phyloP scores from a whole-genome alignment of 2,797 vertebrate species.

The Gymnopithys bicolor region DNA sequence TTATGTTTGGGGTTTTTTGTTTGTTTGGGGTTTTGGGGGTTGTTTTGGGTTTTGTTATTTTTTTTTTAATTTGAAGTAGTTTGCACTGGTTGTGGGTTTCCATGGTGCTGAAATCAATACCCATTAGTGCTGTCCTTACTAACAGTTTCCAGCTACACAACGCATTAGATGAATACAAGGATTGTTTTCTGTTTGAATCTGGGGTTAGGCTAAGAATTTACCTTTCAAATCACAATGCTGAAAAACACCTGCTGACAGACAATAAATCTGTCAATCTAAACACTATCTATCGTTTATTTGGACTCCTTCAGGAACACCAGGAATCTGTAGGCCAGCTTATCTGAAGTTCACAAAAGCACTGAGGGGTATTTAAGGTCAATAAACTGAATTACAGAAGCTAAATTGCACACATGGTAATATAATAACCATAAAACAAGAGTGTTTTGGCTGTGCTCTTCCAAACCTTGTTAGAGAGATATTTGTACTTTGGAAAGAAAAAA shows the following conservation, averaged over 20 bases:
- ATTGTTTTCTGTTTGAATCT: not conserved
- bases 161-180: not conserved
- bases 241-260: not conserved
- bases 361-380: not conserved
- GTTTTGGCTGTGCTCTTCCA: not conserved
- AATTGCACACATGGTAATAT: not conserved
- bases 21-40: too few relatives aligned
- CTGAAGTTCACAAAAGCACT: not conserved
- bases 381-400: not conserved
- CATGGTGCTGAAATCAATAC: not conserved
- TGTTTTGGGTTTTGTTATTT: not conserved
- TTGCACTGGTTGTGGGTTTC: not conserved
- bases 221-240: not conserved
- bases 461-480: not conserved
- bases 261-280: not conserved
- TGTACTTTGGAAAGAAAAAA: not conserved
- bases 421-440: not conserved
- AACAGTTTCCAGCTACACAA: not conserved
- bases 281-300: not conserved
- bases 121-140: not conserved
- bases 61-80: not conserved
- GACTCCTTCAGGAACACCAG: not conserved
- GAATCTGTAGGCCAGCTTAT: not conserved
- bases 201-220: conserved; percentile 5
- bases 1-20: not conserved